phyloP scores from a whole-genome alignment of 2,113 vertebrate genomes.

The Pterocles burchelli region DNA sequence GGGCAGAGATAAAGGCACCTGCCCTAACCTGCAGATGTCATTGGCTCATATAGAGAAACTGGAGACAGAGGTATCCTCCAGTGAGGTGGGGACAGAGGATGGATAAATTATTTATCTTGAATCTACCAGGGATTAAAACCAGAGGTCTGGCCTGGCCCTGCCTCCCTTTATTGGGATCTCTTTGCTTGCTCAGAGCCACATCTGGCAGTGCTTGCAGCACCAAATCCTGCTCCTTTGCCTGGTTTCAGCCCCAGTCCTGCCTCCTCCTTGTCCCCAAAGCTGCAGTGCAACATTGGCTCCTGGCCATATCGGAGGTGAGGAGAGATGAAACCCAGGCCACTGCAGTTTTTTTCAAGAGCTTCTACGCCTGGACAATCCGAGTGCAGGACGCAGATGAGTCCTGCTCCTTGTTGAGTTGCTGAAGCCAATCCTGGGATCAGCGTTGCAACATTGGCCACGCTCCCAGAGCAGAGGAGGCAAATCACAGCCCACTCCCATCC shows the following conservation, averaged over 20 bases:
- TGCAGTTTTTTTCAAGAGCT: neutral
- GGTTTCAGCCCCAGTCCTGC: neutral
- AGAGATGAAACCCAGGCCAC: neutral
- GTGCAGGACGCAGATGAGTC: fast-evolving
- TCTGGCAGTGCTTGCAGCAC: neutral
- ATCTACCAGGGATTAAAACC: neutral
- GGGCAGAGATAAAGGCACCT: neutral
- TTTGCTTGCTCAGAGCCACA: neutral
- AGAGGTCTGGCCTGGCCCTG: neutral
- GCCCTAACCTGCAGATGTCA: neutral
- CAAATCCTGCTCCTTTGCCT: neutral
- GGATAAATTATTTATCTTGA: neutral
- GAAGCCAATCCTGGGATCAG: neutral
- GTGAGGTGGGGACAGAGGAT: neutral
- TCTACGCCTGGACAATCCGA: fast-evolving
- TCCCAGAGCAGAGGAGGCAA: neutral
- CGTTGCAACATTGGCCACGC: fast-evolving
- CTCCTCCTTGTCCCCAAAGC: neutral
- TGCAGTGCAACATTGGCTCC: neutral
- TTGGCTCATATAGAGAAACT: neutral
- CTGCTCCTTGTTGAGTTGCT: neutral
- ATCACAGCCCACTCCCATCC: neutral
- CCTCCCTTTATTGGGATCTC: neutral
- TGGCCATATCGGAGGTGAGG: neutral
- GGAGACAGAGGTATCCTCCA: neutral